Evolutionary conservation across 2,113 vertebrate genomes (phyloP), one percentile per base, ranked within the genome.

Genomic region (Peromyscus polionotus): DNA sequence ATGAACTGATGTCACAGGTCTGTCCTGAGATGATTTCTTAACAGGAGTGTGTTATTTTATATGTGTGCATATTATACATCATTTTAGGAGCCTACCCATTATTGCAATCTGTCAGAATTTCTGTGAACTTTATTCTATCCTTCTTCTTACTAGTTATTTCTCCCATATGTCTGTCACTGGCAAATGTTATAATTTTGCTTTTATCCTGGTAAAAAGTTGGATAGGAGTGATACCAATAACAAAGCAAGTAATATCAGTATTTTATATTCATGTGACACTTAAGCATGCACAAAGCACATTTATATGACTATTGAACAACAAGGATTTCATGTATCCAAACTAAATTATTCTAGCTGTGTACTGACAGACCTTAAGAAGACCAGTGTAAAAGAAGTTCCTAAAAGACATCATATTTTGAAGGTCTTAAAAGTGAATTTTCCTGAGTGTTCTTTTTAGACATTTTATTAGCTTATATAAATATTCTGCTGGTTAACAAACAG

Each of bases 81-180:
- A 88, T 93, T 95, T 97, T 70, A 45, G 72, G 79, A 95, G 91
- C 80, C 96, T 84, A 94, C 81, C 92, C 95, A 89, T 97, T 81
- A 93, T 80, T 94, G 22, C 86, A 97, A 95, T 95, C 93, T 98
- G 77, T 96, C 91, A 96, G 73, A 83, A 89, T 96, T 97, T 94
- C 86, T 94, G 92, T 96, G 97, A 97, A 96, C 97, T 97, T 97
- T 97, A 79, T 94, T 93, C 24, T 63, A 11, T 96, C 91, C 94
- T 28, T 77, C 67, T 93, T 93, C 88, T 70, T 95, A 93, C 87
- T 93, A 97, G 89, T 54, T 98, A 48, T 96, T 94, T 73, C 89
- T 97, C 86, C 94, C 97, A 96, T 97, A 91, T 95, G 88, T 91
- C 96, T 97, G 39, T 97, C 89, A 97, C 96, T 57, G 95, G 54